These are phyloP conservation scores for Thalassoma bifasciatum DNA, from an alignment of 2,113 vertebrate genomes.

Conservation along the genomic window DNA sequence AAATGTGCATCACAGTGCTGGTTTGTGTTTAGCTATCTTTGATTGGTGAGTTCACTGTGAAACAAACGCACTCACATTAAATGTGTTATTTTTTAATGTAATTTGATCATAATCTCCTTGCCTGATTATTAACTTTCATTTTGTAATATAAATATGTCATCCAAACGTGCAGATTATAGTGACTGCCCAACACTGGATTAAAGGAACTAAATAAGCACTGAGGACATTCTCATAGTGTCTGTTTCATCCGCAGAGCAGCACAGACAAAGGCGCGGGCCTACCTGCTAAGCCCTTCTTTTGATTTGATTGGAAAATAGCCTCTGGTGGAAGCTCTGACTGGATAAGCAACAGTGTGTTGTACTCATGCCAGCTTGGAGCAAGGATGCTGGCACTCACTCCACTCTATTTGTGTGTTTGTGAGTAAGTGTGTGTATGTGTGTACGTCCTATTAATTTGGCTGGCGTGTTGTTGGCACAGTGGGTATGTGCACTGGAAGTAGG, in stretches of 20 bases:
- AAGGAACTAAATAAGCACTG: conserved; percentile 48
- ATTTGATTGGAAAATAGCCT: conserved; percentile 73
- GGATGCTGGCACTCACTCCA: conserved; percentile 60
- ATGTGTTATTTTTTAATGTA: conserved; percentile 9
- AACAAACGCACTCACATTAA: conserved; percentile 21
- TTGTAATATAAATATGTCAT: conserved; percentile 54
- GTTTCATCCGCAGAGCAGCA: conserved; percentile 60
- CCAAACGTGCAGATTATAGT: conserved; percentile 63
- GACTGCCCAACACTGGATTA: conserved; percentile 57
- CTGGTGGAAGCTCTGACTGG: conserved; percentile 63
- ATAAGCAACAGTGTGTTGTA: conserved; percentile 68
- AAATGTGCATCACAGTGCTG: conserved; percentile 30
- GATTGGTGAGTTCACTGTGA: conserved; percentile 5
- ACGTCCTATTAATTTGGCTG: conserved; percentile 78
- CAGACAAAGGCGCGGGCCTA: conserved; percentile 66
- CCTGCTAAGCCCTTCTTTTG: conserved; percentile 72
- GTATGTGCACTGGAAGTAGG: conserved; percentile 73
- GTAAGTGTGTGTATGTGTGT: conserved; percentile 54
- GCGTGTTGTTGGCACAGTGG: conserved; percentile 68
- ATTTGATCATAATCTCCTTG: conserved; percentile 61
- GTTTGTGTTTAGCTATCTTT: conserved; percentile 21
- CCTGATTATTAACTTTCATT: conserved; percentile 64
- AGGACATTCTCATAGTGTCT: conserved; percentile 67
- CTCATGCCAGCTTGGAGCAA: conserved; percentile 63
- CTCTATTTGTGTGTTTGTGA: conserved; percentile 55